A percentile compares a stretch with the other conserved stretches of the same genome.
These are phyloP conservation scores for Chrysemys picta DNA, from an alignment of 2,113 vertebrate species.

Conservation along the genomic window DNA sequence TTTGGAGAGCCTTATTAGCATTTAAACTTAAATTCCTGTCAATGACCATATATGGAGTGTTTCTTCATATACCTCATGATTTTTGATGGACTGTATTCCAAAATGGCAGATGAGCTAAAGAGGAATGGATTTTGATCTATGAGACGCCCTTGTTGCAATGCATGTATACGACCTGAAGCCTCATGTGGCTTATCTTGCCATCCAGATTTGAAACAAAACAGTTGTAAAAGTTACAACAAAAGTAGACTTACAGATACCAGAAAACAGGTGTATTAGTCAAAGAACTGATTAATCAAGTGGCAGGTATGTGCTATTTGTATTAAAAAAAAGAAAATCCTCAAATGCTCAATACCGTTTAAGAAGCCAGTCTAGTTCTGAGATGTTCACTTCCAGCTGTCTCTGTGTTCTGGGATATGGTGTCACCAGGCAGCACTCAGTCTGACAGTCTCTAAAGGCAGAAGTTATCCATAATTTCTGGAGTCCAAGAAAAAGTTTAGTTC, in stretches of 20 bases:
- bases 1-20: not conserved
- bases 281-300: not conserved
- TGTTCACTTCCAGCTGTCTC: not conserved
- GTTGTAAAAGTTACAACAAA: not conserved
- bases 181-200: not conserved
- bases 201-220: not conserved
- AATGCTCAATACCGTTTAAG: not conserved
- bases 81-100: not conserved
- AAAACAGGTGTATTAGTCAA: not conserved
- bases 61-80: rapidly evolving
- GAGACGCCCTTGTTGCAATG: not conserved
- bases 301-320: not conserved
- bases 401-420: not conserved
- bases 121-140: not conserved
- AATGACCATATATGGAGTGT: not conserved
- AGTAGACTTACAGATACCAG: not conserved
- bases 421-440: not conserved
- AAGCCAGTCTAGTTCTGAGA: not conserved
- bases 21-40: rapidly evolving
- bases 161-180: not conserved
- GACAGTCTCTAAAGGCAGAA: not conserved
- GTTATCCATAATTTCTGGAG: not conserved
- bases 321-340: not conserved
- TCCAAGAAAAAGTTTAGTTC: not conserved
- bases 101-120: not conserved